Percentiles rank a stretch among this genome's conserved stretches.
Conservation (phyloP, 1,140 invertebrate species). For the Wasmannia auropunctata region DNA sequence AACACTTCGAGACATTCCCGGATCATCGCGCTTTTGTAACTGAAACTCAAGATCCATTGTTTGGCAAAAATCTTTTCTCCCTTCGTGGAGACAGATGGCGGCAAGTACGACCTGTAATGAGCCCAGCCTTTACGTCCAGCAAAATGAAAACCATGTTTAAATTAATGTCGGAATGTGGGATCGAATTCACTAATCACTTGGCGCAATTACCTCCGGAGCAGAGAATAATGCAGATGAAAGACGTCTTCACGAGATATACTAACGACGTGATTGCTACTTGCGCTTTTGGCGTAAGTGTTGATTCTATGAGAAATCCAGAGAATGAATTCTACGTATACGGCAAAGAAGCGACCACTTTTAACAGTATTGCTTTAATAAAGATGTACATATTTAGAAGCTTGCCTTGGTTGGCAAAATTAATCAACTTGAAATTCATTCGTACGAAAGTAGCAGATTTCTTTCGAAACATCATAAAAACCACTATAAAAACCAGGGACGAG, state of each 20-base stretch:
- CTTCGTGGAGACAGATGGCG: slow-evolving; percentile 79
- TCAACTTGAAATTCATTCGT: slow-evolving; percentile 71
- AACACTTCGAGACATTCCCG: slow-evolving; percentile 78
- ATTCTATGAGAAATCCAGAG: slow-evolving; percentile 67
- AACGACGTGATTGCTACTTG: slow-evolving; percentile 83
- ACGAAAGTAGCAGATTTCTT: slow-evolving; percentile 75
- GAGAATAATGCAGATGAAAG: slow-evolving; percentile 72
- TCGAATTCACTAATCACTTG: slow-evolving; percentile 11
- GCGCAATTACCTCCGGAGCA: slow-evolving; percentile 67
- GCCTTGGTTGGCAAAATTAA: slow-evolving; percentile 69
- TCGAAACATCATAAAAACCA: slow-evolving; percentile 75
- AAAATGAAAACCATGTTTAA: slow-evolving; percentile 67
- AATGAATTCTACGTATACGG: slow-evolving; percentile 79
- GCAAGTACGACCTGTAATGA: slow-evolving; percentile 74
- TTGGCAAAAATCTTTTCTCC: slow-evolving; percentile 76
- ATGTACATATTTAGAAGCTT: slow-evolving; percentile 65
- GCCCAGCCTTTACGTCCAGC: slow-evolving; percentile 80
- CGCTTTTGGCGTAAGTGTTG: slow-evolving; percentile 79
- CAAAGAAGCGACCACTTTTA: slow-evolving; percentile 70
- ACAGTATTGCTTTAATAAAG: slow-evolving; percentile 69
- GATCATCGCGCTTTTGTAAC: slow-evolving; percentile 78
- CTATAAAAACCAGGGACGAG: slow-evolving; percentile 53
- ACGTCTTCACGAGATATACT: slow-evolving; percentile 80
- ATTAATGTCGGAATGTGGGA: slow-evolving; percentile 51
- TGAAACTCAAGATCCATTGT: slow-evolving; percentile 73